Conservation (phyloP, 1,140 invertebrate species). For the Heliconius himera region DNA sequence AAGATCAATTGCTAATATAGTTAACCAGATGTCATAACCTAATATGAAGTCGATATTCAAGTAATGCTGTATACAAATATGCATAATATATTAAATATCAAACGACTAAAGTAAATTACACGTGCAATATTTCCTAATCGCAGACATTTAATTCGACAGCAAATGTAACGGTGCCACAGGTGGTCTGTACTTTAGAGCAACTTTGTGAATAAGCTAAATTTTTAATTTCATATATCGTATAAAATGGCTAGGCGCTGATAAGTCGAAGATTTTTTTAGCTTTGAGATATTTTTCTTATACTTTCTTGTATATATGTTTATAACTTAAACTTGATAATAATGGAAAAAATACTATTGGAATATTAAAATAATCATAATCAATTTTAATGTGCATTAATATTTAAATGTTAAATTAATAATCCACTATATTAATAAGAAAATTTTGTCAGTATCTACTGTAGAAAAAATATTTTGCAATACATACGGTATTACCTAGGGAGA, state of each 20-base stretch:
- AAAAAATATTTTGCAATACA: no score
- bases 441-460: not conserved
- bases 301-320: not conserved
- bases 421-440: not conserved
- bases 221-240: constrained; percentile 29
- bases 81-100: not conserved
- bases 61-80: not conserved
- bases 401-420: no score
- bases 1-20: no score
- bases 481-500: no score
- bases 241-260: constrained; percentile 23
- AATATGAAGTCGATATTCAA: not conserved
- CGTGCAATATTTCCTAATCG: not conserved
- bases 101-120: not conserved
- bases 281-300: not conserved
- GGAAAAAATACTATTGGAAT: not conserved
- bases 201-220: constrained; percentile 32
- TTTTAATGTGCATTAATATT: no score
- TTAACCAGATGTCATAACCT: not conserved
- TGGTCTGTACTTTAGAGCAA: constrained; percentile 16
- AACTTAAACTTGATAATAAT: not conserved
- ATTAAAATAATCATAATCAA: not conserved
- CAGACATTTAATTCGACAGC: not conserved
- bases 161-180: constrained; percentile 31
- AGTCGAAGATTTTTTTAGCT: constrained; percentile 10